Evolutionary conservation across 2,888 invertebrate species (phyloP).

Genomic region (Troides helena): DNA sequence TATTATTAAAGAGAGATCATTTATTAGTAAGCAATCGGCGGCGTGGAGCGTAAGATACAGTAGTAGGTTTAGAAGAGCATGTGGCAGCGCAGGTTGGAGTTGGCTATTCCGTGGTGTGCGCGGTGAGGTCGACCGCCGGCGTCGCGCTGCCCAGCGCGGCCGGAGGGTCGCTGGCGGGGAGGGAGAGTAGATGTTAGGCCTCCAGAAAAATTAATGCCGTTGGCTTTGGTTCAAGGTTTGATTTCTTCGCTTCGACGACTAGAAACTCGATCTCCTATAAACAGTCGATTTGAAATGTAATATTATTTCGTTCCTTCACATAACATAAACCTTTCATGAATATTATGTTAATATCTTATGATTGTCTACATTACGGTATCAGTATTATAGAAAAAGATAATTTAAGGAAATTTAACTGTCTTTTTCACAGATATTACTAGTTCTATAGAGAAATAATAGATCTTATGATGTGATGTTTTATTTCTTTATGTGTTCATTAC

Average conservation of each 20-base stretch:
- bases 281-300: background rate
- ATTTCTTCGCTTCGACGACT: slow-evolving; percentile 95
- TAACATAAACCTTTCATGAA: no score
- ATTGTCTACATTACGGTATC: no score
- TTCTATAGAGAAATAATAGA: no score
- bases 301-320: background rate
- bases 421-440: no score
- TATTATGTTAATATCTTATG: no score
- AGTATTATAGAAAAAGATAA: no score
- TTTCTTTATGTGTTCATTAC: no score
- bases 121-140: slow-evolving; percentile 82
- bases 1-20: background rate
- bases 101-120: slow-evolving; percentile 80
- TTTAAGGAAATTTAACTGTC: no score
- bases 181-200: slow-evolving; percentile 95
- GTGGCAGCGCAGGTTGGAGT: slow-evolving; percentile 80
- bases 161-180: slow-evolving; percentile 89
- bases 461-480: no score
- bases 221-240: slow-evolving; percentile 94
- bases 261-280: slow-evolving; percentile 94
- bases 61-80: slow-evolving; percentile 73
- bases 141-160: slow-evolving; percentile 83
- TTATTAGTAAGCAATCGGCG: background rate
- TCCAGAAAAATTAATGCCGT: slow-evolving; percentile 94
- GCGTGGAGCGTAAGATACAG: slow-evolving; percentile 27